Evolutionary conservation across 2,888 invertebrate genomes (phyloP).

Genomic region (Myopa tessellatipennis): DNA sequence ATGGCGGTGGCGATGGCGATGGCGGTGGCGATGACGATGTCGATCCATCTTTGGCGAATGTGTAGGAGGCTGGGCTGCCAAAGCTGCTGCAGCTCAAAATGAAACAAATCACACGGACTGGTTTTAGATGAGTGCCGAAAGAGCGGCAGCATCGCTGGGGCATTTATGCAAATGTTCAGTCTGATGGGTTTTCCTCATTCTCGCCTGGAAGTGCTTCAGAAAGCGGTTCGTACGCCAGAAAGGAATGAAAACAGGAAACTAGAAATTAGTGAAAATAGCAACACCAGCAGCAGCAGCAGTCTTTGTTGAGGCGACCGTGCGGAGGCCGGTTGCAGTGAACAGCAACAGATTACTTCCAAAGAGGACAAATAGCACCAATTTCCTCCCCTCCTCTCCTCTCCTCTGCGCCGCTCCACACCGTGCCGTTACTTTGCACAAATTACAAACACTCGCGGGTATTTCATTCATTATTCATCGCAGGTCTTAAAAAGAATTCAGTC

Average conservation of each 20-base stretch:
- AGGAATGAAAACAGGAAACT: constrained; percentile 15
- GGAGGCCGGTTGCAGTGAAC: too few species aligned
- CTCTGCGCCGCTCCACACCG: not conserved
- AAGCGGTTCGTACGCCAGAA: not conserved
- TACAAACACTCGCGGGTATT: not conserved
- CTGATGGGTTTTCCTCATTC: constrained; percentile 23
- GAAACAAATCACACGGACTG: constrained; percentile 35
- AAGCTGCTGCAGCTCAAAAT: not conserved
- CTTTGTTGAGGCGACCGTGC: too few species aligned
- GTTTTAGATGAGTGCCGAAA: constrained; percentile 33
- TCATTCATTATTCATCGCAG: constrained; percentile 27
- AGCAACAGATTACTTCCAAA: too few species aligned
- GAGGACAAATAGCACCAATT: too few species aligned
- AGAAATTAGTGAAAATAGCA: constrained; percentile 3
- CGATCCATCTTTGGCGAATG: constrained; percentile 17
- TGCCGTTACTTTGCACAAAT: not conserved
- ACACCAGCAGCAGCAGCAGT: not conserved
- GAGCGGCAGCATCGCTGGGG: constrained; percentile 34
- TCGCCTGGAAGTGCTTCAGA: constrained; percentile 17
- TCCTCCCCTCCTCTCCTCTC: too few species aligned
- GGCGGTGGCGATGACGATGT: not conserved
- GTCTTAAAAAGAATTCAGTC: not conserved
- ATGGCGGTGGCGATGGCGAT: not conserved
- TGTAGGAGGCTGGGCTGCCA: constrained; percentile 25
- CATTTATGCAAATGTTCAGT: constrained; percentile 40